A percentile compares a stretch with the other conserved stretches of the same genome.
Conservation (phyloP, 2,113 vertebrate species). For the Bambusicola thoracicus region DNA sequence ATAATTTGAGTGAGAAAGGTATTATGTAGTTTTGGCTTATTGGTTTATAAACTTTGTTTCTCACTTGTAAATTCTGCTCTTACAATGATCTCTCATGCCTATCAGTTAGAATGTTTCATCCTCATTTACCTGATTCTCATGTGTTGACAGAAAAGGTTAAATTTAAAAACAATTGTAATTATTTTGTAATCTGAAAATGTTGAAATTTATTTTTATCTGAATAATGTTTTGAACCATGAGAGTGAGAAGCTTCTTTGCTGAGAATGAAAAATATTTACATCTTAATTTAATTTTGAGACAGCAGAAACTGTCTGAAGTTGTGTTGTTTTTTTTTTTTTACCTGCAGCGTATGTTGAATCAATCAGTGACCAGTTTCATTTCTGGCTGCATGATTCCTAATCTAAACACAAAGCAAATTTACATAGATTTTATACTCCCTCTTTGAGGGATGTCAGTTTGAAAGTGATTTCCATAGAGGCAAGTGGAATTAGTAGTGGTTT, state of each 20-base stretch:
- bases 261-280: not conserved
- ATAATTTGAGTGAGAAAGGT: not conserved
- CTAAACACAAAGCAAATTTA: not conserved
- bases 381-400: not conserved
- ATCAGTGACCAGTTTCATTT: not conserved
- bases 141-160: not conserved
- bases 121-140: not conserved
- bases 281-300: not conserved
- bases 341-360: not conserved
- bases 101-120: not conserved
- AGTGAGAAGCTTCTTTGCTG: not conserved
- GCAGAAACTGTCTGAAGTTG: accelerated
- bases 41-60: not conserved
- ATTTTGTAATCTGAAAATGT: not conserved
- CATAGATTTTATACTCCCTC: not conserved
- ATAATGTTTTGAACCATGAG: not conserved
- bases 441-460: not conserved
- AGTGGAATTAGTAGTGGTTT: not conserved
- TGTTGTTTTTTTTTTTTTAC: not conserved
- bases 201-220: not conserved
- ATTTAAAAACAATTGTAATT: not conserved
- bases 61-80: conserved; percentile 8
- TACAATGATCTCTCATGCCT: not conserved
- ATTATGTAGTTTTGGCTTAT: not conserved
- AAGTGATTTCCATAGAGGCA: not conserved